These are phyloP conservation scores for Psilopsiagon aymara DNA, from an alignment of 2,113 vertebrate species.

Conservation along the genomic window DNA sequence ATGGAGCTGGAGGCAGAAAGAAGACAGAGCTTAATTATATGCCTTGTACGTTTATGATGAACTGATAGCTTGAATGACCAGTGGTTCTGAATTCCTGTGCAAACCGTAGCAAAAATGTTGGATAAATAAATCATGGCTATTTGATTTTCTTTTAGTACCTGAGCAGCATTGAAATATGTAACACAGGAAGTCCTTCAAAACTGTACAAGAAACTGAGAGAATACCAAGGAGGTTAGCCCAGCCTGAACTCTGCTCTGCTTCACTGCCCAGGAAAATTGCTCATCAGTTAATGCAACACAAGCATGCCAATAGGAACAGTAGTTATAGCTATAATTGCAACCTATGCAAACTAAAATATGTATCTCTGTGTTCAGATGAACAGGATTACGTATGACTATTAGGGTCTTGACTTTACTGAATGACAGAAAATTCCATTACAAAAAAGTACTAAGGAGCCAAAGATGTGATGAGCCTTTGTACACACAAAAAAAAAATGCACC, in stretches of 20 bases:
- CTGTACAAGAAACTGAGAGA: background rate
- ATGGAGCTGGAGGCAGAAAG: background rate
- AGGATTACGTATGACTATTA: background rate
- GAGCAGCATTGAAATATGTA: background rate
- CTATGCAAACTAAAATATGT: background rate
- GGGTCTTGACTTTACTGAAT: background rate
- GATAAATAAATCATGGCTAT: constrained; percentile 41
- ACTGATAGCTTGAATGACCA: background rate
- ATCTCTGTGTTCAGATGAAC: background rate
- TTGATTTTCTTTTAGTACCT: constrained; percentile 27
- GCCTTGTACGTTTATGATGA: background rate
- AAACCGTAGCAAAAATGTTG: background rate
- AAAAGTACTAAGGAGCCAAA: background rate
- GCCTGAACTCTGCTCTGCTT: constrained; percentile 30
- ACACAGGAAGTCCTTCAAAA: background rate
- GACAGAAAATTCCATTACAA: constrained; percentile 4
- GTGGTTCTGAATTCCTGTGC: background rate
- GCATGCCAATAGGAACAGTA: background rate
- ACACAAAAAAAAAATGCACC: background rate
- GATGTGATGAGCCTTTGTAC: constrained; percentile 29
- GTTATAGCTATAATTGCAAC: background rate
- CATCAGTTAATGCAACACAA: background rate
- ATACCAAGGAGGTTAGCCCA: background rate
- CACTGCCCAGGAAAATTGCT: constrained; percentile 35
- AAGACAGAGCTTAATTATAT: background rate